Conservation (phyloP, 2,888 invertebrate genomes). For the Listrodromus nycthemerus region DNA sequence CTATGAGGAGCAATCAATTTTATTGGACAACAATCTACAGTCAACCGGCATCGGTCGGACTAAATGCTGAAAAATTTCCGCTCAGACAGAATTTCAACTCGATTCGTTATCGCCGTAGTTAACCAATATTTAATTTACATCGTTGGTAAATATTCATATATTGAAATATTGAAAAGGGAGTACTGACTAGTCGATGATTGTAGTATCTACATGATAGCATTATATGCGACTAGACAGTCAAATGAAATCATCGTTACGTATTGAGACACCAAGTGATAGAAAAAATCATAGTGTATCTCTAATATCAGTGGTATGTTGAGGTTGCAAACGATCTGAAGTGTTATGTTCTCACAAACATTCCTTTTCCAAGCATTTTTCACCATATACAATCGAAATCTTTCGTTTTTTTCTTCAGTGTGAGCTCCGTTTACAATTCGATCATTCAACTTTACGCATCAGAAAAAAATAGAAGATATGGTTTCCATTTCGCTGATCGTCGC, state of each 20-base stretch:
- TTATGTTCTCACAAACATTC: neutral
- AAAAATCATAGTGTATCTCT: neutral
- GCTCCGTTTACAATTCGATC: neutral
- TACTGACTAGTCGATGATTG: neutral
- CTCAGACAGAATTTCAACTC: neutral
- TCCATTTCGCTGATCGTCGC: conserved; percentile 8
- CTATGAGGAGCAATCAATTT: conserved; percentile 72
- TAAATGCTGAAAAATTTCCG: neutral
- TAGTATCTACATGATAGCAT: neutral
- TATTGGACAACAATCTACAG: conserved; percentile 65
- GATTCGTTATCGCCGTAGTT: neutral
- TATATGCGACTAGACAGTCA: neutral
- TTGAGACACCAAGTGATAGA: neutral
- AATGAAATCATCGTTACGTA: neutral
- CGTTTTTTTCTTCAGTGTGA: neutral
- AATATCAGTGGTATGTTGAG: neutral
- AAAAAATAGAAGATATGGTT: conserved; percentile 16
- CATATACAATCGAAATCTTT: neutral
- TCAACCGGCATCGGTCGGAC: neutral
- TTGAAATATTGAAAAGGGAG: neutral
- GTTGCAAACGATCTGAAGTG: neutral
- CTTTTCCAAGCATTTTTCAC: neutral
- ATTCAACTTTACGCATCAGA: neutral
- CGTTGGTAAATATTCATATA: neutral
- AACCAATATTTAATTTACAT: neutral